Evolutionary conservation across 2,113 vertebrate species (phyloP), one percentile per base, ranked within the genome.

Genomic region (Gallinago jamesoni): DNA sequence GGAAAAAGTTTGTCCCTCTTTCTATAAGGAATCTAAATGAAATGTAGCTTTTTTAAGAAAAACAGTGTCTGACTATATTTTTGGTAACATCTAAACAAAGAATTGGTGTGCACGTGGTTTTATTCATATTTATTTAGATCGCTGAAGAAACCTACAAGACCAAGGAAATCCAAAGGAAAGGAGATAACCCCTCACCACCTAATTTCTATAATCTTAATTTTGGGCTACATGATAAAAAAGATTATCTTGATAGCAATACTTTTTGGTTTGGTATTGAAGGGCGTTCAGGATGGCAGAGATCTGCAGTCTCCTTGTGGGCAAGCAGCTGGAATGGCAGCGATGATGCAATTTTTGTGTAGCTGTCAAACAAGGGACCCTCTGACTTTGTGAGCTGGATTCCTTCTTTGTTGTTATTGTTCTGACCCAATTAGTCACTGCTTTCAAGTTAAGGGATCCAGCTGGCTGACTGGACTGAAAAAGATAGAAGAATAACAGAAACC

Each of bases 311-410:
- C 85, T 92, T 74, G 43, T 85, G 77, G 82, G 92, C 75, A 78
- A 89, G 84, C 89, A 96, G 92, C 93, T 93, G 86, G 73, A 90
- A 74, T 74, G 3, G 24, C 83, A 90, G 93, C 50, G 89, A 84
- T 97, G 95, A 96, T n/a, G 83, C 93, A 91, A 93, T 89, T 93
- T 93, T 83, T 92, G 57, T 53, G 66, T 84, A 82, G 85, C 87
- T 94, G 73, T 93, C 81, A 86, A 93, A 97, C 97, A 97, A 97
- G 91, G 77, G 76, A 90, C 86, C 59, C 70, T 96, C 93, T 96
- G 80, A 94, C 56, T 89, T 63, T 47, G 33, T 53, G 64, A 93
- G 82, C 45, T 94, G 48, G 91, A 93, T 81, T 89, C 64, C 66
- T 81, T 89, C 93, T 95, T 86, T 93, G 88, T 60, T 81, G 60